Base-by-base conservation (phyloP, 2,888 invertebrate species). In the Drosophila leonis region DNA sequence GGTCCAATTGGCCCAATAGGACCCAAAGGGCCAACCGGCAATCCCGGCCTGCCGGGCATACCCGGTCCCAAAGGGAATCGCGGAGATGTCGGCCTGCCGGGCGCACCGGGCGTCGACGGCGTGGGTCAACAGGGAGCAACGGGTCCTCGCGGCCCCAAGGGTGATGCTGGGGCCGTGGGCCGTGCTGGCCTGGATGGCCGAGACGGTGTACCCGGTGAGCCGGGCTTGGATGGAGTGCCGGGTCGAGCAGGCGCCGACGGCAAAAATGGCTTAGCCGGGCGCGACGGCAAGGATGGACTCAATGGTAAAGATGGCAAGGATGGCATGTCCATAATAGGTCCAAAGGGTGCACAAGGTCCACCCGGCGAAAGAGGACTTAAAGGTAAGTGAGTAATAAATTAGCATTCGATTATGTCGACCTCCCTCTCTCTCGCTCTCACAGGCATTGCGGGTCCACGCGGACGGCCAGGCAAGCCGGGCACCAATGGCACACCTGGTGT, bases 141-240 rank as follows among this genome's bases (percentile, higher is more conserved):
- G 0, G 93, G 93, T 2, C 90, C 92, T 0, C 83, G 92, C 0
- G 93, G 93, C 0, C 92, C 92, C 4, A 93, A 93, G 72, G 93
- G 93, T 42, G 91, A 93, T 69, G 82, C 90, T 92, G 97, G 97
- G 33, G 95, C 95, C 81, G 95, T 95, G 39, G 97, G 97, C 0
- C 95, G 95, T 49, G 94, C 95, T 0, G 97, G 97, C 0, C 92
- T 98, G 1, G 98, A 98, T 88, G 98, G 98, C 0, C 94, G 97
- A 62, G 97, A 98, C 82, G 98, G 98, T 4, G 95, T 98, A 0
- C 98, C 98, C 0, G 98, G 98, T 0, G 97, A 97, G 87, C 98
- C 98, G 0, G 98, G 98, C 0, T 93, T 98, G 39, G 92, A 92
- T 66, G 98, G 98, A 0, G 95, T 97, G 74, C 96, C 96, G 0